These are phyloP conservation scores for Anastrepha ludens DNA, from an alignment of 1,140 invertebrate species.

Conservation along the genomic window DNA sequence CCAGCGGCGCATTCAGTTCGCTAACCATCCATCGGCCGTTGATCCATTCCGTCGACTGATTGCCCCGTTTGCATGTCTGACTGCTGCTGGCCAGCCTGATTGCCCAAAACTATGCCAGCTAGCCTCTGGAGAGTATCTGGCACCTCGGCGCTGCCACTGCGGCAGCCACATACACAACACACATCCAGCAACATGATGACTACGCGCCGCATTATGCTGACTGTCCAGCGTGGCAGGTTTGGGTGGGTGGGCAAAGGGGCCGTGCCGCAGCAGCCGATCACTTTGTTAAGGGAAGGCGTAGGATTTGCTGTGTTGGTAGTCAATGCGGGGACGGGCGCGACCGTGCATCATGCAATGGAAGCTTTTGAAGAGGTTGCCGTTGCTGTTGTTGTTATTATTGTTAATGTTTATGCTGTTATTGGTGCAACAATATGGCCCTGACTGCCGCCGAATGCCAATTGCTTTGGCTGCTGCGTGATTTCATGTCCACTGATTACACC, in stretches of 20 bases:
- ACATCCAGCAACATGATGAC: constrained; percentile 4
- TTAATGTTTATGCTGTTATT: constrained; percentile 37
- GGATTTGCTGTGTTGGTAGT: neutral
- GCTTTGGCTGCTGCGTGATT: constrained; percentile 49
- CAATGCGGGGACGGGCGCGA: neutral
- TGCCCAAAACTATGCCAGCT: constrained; percentile 25
- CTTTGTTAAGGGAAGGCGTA: constrained; percentile 1
- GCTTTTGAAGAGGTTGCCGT: neutral
- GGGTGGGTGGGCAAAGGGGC: constrained; percentile 45
- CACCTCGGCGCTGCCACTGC: constrained; percentile 19
- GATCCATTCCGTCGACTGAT: constrained; percentile 8
- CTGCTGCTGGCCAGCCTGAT: constrained; percentile 39
- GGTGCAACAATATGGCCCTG: constrained; percentile 48
- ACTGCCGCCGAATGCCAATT: constrained; percentile 47
- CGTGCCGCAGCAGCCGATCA: constrained; percentile 8
- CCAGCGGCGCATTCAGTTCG: neutral
- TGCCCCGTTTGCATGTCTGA: constrained; percentile 38
- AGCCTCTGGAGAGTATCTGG: constrained; percentile 45
- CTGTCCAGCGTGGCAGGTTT: neutral
- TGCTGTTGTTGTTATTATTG: neutral
- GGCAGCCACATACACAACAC: neutral
- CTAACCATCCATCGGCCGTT: neutral
- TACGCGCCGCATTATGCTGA: neutral
- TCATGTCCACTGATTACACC: constrained; percentile 50
- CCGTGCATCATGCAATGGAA: neutral